These are phyloP conservation scores for Arnoldichthys spilopterus DNA, from an alignment of 2,797 vertebrate genomes.

Conservation along the genomic window DNA sequence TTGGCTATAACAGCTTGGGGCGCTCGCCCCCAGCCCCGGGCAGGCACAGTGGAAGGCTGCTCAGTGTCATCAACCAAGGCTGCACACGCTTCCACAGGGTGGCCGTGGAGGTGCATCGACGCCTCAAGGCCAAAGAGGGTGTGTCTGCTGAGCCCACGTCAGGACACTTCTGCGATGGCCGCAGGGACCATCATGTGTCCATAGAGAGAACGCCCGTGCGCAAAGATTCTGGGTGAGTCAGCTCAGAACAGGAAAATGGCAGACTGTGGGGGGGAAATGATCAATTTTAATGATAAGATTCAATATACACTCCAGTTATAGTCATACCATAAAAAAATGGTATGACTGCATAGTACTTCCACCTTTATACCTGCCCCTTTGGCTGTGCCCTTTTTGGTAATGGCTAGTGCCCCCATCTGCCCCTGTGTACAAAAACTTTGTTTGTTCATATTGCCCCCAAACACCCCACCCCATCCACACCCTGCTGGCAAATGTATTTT, in stretches of 20 bases:
- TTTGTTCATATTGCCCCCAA: no score
- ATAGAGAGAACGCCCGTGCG: constrained; percentile 62
- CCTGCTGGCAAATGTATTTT: no score
- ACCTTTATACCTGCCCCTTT: no score
- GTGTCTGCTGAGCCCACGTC: constrained; percentile 84
- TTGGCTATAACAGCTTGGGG: constrained; percentile 73
- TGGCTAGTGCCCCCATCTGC: no score
- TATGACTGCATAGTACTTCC: no score
- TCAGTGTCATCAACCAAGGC: constrained; percentile 80
- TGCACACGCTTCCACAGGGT: constrained; percentile 77
- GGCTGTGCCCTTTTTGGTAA: no score
- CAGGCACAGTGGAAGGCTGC: constrained; percentile 61
- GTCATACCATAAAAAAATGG: no score
- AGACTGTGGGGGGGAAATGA: not conserved
- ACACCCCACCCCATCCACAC: no score
- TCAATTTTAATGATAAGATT: not conserved
- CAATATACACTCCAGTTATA: not conserved
- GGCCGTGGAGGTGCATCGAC: constrained; percentile 78
- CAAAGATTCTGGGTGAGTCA: constrained; percentile 73
- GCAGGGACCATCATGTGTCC: constrained; percentile 60
- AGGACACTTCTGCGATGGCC: constrained; percentile 69
- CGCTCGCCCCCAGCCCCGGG: constrained; percentile 52
- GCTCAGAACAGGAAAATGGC: not conserved
- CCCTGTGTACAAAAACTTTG: no score
- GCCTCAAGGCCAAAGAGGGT: constrained; percentile 81